Evolutionary conservation across 2,888 invertebrate genomes (phyloP).

Genomic region (Linyphia triangularis): DNA sequence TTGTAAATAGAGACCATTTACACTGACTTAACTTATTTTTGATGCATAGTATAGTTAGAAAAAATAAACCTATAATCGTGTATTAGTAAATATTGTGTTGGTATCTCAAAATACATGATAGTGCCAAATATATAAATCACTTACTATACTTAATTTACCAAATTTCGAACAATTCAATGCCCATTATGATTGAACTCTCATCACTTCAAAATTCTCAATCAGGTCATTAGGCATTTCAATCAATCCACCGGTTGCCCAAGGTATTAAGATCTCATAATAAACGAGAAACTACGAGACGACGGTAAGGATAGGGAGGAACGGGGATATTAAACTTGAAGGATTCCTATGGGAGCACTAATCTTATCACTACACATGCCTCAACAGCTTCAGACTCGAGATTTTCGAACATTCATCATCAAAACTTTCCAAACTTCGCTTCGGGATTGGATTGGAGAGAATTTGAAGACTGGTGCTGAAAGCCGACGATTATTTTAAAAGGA

Average conservation of each 20-base stretch:
- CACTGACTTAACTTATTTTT: no score
- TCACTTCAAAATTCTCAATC: neutral
- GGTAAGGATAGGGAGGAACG: neutral
- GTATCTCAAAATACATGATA: no score
- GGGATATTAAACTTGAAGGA: slow-evolving; percentile 18
- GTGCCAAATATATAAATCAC: no score
- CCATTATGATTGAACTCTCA: neutral
- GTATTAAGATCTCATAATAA: slow-evolving; percentile 20
- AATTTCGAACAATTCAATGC: no score
- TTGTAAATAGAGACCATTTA: no score
- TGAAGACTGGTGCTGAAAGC: slow-evolving; percentile 14
- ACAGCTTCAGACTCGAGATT: slow-evolving; percentile 5
- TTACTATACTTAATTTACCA: no score
- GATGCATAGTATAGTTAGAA: no score
- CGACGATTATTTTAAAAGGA: no score
- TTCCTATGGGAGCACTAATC: neutral
- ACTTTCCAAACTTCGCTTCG: slow-evolving; percentile 22
- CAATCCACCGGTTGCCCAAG: slow-evolving; percentile 4
- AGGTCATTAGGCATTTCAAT: neutral
- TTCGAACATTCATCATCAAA: slow-evolving; percentile 26
- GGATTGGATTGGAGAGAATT: neutral
- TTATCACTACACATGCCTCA: slow-evolving; percentile 26
- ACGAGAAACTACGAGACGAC: slow-evolving; percentile 29
- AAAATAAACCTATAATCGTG: no score
- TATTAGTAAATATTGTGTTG: no score